Evolutionary conservation across 2,113 vertebrate genomes (phyloP), one percentile per base, ranked within the genome.

Genomic region (Calyptommatus sinebrachiatus): DNA sequence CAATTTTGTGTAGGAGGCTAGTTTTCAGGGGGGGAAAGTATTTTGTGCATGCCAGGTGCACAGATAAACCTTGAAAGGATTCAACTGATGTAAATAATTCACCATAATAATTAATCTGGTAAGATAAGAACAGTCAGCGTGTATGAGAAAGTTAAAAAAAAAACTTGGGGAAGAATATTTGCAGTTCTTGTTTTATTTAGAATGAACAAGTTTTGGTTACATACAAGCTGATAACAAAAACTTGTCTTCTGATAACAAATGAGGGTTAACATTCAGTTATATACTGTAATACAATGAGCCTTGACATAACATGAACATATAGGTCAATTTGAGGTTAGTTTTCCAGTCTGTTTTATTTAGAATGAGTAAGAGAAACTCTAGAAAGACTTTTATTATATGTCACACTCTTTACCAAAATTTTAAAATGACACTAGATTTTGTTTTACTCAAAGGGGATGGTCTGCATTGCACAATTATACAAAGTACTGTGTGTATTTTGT

Each of bases 381-480:
- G 16, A 77, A 18, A 75, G 35, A 8, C 71, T 76, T 35, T 77
- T 50, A 60, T 26, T 57, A 29, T 66, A 45, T 74, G 67, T 60
- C 35, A 14, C 80, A 80, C 71, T 10, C 74, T 8, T 71, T 76
- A 74, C 29, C 14, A 21, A 45, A 35, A 29, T 29, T 3, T 63
- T 63, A n/a, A 31, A 46, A 7, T 41, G 9, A 7, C 16, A 26
- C 74, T 35, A 24, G 41, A 66, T 80, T 73, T 67, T 77, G 50
- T 46, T 75, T 86, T 73, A 69, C n/a, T 21, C 24, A 65, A 66
- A 31, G 24, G 60, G 77, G 48, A 41, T 0, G 0, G 53, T 85
- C 69, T 88, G 71, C 50, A 80, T 81, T 82, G 80, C 84, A 73
- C 61, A 71, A 8, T n/a, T 31, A 82, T 83, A 78, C 61, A 21